Conservation (phyloP, 2,797 vertebrate genomes). For the Tapirus indicus region DNA sequence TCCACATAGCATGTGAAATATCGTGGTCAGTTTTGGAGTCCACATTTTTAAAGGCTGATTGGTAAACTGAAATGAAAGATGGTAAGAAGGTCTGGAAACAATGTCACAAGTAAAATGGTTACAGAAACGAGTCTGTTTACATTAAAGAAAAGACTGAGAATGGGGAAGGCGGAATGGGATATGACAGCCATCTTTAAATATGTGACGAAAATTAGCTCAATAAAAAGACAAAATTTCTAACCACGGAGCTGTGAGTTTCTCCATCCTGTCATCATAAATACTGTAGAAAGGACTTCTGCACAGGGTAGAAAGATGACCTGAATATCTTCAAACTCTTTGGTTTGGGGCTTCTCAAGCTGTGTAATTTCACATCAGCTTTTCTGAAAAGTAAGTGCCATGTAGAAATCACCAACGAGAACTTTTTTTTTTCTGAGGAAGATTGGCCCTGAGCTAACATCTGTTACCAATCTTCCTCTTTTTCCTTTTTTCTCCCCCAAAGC, state of each 20-base stretch:
- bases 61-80: background rate
- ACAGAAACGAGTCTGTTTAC: background rate
- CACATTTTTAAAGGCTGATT: background rate
- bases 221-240: background rate
- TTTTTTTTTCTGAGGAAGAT: too few species aligned
- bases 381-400: conserved; percentile 38
- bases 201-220: background rate
- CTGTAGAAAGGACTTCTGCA: background rate
- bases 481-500: too few species aligned
- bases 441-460: too few species aligned
- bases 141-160: background rate
- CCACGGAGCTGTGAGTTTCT: background rate
- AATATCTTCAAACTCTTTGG: background rate
- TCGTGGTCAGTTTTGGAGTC: background rate
- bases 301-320: background rate
- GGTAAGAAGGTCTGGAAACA: background rate
- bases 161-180: background rate
- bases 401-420: background rate
- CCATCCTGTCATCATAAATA: background rate
- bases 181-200: background rate
- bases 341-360: background rate
- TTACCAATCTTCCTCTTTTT: too few species aligned
- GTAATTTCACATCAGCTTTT: conserved; percentile 35
- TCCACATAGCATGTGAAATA: background rate
- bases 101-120: background rate